Evolutionary conservation across 2,113 vertebrate genomes (phyloP).

Genomic region (Psophia crepitans): DNA sequence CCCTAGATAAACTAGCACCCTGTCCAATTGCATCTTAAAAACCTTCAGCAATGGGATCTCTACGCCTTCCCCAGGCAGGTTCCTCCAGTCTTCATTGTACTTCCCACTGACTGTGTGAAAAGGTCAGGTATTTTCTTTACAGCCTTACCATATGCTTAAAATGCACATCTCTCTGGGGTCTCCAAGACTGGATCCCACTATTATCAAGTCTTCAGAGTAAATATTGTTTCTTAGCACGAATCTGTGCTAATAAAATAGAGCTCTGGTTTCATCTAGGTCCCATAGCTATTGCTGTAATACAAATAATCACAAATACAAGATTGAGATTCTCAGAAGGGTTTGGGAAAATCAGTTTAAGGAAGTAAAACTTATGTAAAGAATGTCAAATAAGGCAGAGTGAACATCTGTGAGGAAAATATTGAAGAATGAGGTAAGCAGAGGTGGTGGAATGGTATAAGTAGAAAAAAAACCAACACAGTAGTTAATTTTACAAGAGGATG

Average conservation of each 20-base stretch:
- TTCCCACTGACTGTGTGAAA: neutral
- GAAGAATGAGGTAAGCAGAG: neutral
- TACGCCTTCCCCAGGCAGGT: neutral
- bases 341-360: conserved; percentile 1
- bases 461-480: neutral
- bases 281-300: conserved; percentile 14
- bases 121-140: neutral
- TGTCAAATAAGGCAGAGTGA: neutral
- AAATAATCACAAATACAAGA: conserved; percentile 41
- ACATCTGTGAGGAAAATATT: neutral
- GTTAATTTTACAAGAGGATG: neutral
- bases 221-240: conserved; percentile 16
- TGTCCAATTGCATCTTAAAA: neutral
- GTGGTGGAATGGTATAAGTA: neutral
- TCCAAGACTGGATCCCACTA: neutral
- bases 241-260: conserved; percentile 8
- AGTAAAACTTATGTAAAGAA: conserved; percentile 3
- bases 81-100: neutral
- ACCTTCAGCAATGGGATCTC: neutral
- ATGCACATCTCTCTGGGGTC: neutral
- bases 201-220: conserved; percentile 27
- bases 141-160: neutral
- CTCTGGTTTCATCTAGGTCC: neutral
- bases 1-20: neutral
- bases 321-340: conserved; percentile 10